Evolutionary conservation across 2,113 vertebrate species (phyloP).

Genomic region (Barnardius zonarius): DNA sequence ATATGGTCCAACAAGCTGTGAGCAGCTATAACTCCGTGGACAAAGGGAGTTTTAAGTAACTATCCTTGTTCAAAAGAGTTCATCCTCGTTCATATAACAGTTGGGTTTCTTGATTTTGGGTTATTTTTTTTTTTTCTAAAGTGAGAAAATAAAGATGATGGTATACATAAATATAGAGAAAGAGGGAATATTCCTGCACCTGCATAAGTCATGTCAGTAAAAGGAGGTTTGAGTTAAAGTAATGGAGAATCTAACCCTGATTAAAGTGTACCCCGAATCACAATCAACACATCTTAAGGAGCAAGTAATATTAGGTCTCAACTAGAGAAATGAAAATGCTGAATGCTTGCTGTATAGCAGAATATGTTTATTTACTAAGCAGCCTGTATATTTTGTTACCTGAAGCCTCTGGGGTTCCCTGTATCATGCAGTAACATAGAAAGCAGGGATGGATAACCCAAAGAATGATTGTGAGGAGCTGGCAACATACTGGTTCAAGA

Average conservation of each 20-base stretch:
- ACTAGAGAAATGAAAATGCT: background rate
- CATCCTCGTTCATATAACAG: background rate
- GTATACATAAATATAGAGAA: background rate
- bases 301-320: background rate
- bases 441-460: background rate
- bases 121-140: background rate
- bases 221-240: constrained; percentile 1
- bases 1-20: background rate
- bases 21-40: background rate
- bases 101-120: background rate
- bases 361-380: background rate
- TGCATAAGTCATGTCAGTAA: background rate
- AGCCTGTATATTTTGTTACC: background rate
- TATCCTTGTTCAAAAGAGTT: background rate
- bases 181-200: background rate
- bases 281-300: background rate
- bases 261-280: background rate
- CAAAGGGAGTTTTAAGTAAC: background rate
- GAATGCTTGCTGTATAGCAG: background rate
- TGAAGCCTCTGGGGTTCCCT: background rate
- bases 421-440: background rate
- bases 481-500: background rate
- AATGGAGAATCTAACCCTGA: constrained; percentile 39
- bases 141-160: background rate
- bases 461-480: background rate